Conservation (phyloP, 2,797 vertebrate genomes). For the Cheirogaleus major region DNA sequence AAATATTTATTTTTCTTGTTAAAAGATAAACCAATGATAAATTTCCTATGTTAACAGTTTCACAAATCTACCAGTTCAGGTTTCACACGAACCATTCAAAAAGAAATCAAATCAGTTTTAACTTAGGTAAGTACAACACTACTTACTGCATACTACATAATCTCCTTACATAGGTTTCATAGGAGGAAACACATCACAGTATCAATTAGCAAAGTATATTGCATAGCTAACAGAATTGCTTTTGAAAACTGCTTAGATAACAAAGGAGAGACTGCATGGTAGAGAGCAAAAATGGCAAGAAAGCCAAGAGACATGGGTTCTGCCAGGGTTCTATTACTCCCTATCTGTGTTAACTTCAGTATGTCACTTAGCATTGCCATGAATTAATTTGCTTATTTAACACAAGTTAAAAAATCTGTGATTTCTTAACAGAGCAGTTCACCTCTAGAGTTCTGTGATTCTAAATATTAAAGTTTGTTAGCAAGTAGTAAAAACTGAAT, state of each 20-base stretch:
- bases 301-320: not conserved
- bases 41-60: not conserved
- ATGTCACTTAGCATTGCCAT: not conserved
- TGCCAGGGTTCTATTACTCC: not conserved
- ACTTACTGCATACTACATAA: not conserved
- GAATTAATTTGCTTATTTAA: not conserved
- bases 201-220: not conserved
- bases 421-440: not conserved
- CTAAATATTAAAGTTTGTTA: not conserved
- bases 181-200: not conserved
- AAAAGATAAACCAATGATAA: not conserved
- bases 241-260: not conserved
- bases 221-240: not conserved
- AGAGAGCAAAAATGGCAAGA: not conserved
- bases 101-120: not conserved
- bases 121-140: not conserved
- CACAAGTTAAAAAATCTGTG: not conserved
- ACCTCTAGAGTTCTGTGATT: not conserved
- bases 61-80: not conserved
- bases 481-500: not conserved
- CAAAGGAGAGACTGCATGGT: not conserved
- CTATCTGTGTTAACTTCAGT: not conserved
- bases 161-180: not conserved
- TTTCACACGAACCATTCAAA: not conserved
- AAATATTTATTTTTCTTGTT: not conserved